phyloP scores from a whole-genome alignment of 2,888 invertebrate species.

The Dromius quadrimaculatus region DNA sequence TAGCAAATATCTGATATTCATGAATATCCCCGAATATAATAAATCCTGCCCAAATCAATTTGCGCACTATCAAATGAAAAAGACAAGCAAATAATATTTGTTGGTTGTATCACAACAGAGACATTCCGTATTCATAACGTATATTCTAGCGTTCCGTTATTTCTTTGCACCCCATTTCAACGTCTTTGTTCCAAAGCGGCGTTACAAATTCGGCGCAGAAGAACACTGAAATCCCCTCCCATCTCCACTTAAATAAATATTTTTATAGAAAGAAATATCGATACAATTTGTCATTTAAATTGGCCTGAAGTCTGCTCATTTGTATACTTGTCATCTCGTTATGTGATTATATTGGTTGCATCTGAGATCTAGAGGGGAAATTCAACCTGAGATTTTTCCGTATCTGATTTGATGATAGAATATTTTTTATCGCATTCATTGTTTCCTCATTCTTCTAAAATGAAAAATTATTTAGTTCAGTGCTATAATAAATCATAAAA shows the following conservation, averaged over 20 bases:
- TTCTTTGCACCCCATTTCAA: constrained; percentile 42
- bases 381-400: constrained; percentile 15
- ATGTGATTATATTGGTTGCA: constrained; percentile 62
- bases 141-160: constrained; percentile 40
- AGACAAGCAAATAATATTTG: no score
- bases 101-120: no score
- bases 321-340: constrained; percentile 67
- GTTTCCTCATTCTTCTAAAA: no score
- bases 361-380: constrained; percentile 6
- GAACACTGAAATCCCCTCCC: constrained; percentile 4
- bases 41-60: no score
- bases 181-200: constrained; percentile 37
- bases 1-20: no score
- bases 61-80: no score
- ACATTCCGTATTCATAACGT: constrained; percentile 40
- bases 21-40: no score
- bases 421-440: no score
- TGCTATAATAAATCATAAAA: no score
- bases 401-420: background rate
- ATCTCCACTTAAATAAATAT: constrained; percentile 65
- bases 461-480: no score
- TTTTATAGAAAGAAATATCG: constrained; percentile 68
- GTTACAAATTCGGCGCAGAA: constrained; percentile 15
- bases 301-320: constrained; percentile 67
- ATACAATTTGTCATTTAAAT: constrained; percentile 68